Evolutionary conservation across 2,113 vertebrate genomes (phyloP), one percentile per base, ranked within the genome.

Genomic region (Charina bottae): DNA sequence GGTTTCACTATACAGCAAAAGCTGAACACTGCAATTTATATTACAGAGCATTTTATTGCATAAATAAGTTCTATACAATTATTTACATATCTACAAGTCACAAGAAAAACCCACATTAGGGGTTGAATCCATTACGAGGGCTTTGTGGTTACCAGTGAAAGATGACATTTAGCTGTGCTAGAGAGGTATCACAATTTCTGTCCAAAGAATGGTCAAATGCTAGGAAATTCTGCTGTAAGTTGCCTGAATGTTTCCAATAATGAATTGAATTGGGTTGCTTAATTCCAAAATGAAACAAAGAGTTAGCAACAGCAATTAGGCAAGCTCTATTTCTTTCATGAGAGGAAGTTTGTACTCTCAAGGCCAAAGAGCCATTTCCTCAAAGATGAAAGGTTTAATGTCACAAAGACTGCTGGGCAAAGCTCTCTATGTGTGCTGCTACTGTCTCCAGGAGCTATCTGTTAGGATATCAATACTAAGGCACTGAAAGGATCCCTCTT

Each of bases 11-110:
- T 21, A 42, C 72, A 78, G 55, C 37, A 49, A 42, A 60, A 83
- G 64, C 54, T 17, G 19, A 78, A 78, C 17, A 78, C 17, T 78
- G 1, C 10, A 21, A 33, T 59, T 95, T 72, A 0, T 2, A 24
- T 24, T 55, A 55, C 33, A 19, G 88, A 94, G 86, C 59, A 83
- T 93, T 88, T 93, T 54, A 89, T 28, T 46, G 26, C 13, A 95
- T 95, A 96, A 95, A 88, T 95, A 91, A 55, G 84, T 62, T 53
- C 42, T 90, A 89, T 60, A 93, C 19, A 96, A 92, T 64, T 37
- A 90, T 2, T 0, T 93, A 94, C 64, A 92, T 10, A 10, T 89
- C 91, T 55, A 89, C 26, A 83, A 33, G 8, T 91, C 4, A 17
- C 54, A 54, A 83, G 7, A 28, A 88, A 94, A 92, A 21, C 23